Percentiles rank a stretch among this genome's conserved stretches.
Conservation (phyloP, 2,113 vertebrate genomes). For the Megaleporinus macrocephalus region DNA sequence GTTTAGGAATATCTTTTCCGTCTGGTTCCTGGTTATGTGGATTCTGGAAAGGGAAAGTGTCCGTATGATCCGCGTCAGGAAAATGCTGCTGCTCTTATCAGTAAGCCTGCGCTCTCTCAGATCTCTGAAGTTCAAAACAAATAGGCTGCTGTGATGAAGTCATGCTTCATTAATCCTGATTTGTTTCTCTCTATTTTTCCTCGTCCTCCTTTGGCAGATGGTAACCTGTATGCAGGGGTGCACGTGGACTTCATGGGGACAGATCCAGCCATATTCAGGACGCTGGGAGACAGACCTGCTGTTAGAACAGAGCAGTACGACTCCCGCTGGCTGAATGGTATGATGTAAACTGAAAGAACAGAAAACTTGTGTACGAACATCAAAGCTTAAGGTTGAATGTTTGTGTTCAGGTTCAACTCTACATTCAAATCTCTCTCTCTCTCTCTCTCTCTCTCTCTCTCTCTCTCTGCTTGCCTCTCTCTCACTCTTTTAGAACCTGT, state of each 20-base stretch:
- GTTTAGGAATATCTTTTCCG: constrained; percentile 85
- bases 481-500: constrained; percentile 73
- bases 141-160: not conserved
- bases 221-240: constrained; percentile 84
- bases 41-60: constrained; percentile 85
- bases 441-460: constrained; percentile 34
- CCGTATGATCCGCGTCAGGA: constrained; percentile 85
- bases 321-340: constrained; percentile 87
- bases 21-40: constrained; percentile 79
- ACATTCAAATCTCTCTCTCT: not conserved
- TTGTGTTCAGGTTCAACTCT: too few relatives aligned
- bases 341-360: constrained; percentile 43
- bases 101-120: constrained; percentile 64
- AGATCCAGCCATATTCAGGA: constrained; percentile 84
- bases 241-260: constrained; percentile 89
- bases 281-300: constrained; percentile 80
- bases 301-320: constrained; percentile 86
- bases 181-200: constrained; percentile 14
- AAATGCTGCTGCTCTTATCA: constrained; percentile 79
- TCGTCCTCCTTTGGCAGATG: constrained; percentile 67
- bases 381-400: not conserved
- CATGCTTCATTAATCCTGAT: constrained; percentile 28
- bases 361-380: not conserved
- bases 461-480: constrained; percentile 29
- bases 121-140: not conserved